Base-by-base conservation (phyloP, 2,113 vertebrate species). In the Furnarius figulus region DNA sequence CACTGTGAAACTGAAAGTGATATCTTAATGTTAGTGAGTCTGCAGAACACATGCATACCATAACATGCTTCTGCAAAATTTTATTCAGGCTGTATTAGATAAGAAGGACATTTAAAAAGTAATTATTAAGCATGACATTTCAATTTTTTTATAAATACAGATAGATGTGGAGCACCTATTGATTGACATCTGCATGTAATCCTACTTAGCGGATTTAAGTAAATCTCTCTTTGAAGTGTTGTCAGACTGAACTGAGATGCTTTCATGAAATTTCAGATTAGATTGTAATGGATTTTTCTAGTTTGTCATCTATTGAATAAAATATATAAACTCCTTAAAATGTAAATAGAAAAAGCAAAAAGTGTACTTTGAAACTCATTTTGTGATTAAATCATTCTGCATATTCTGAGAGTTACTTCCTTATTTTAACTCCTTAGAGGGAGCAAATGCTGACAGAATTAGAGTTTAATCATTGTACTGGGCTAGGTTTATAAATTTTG, bases 131-230 rank as follows among this genome's bases (percentile, higher is more conserved):
- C 72, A 67, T 63, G 85, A 46, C 49, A 87, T 92, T 95, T 95
- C 68, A 44, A 25, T 73, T 68, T 70, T 81, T 73, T 75, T 55
- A n/a, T 2, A 40, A 86, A 87, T 27, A 22, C 27, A 88, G 61
- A 82, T 81, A 93, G 78, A 91, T 95, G 93, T 35, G 59, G 30
- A 74, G 5, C 40, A 89, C 42, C 58, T 89, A 92, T 59, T 91
- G 93, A 96, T 65, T 80, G 94, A 67, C 50, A 96, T 78, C 70
- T 95, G 25, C 80, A 85, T 96, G 86, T 95, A 96, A 97, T 95
- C 90, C 80, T 94, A 40, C 94, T 97, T 91, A 96, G 3, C 6
- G 31, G 66, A 87, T 93, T 97, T 93, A 79, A 90, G 47, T 78
- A 86, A 71, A 75, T 93, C 53, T 12, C 40, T 94, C 92, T 96